Evolutionary conservation across 2,113 vertebrate genomes (phyloP).

Genomic region (Nibea albiflora): DNA sequence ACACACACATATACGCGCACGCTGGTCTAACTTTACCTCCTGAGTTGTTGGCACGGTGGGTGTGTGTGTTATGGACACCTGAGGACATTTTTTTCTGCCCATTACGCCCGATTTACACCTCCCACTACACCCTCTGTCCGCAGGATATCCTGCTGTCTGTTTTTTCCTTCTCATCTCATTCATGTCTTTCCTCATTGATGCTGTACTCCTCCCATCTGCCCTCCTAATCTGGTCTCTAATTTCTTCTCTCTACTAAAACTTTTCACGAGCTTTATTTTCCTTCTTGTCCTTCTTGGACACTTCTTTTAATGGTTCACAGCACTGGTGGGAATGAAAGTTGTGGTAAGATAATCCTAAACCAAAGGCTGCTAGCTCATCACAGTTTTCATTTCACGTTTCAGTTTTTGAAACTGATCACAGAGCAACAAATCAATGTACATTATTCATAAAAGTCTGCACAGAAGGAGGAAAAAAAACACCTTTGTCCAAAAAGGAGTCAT

Average conservation of each 20-base stretch:
- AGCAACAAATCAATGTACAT: background rate
- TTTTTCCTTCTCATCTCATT: slow-evolving; percentile 19
- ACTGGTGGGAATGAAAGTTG: background rate
- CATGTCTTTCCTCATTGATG: slow-evolving; percentile 12
- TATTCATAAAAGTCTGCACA: background rate
- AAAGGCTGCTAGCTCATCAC: background rate
- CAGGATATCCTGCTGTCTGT: slow-evolving; percentile 39
- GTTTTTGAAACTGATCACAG: background rate
- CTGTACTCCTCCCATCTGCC: slow-evolving; percentile 33
- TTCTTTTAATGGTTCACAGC: background rate
- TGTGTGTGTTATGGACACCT: slow-evolving; percentile 25
- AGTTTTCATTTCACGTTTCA: slow-evolving; percentile 1
- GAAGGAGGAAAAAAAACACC: background rate
- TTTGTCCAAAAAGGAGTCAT: slow-evolving; percentile 18
- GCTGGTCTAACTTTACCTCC: background rate
- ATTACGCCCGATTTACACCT: slow-evolving; percentile 65
- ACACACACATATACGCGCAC: background rate
- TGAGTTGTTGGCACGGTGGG: background rate
- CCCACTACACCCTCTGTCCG: slow-evolving; percentile 28
- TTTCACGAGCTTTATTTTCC: slow-evolving; percentile 2
- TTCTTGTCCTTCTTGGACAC: background rate
- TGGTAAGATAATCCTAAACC: background rate
- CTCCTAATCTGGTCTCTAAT: slow-evolving; percentile 27
- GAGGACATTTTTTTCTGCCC: slow-evolving; percentile 42
- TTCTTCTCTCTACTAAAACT: background rate